Percentiles rank a stretch among this genome's conserved stretches.
Conservation (phyloP, 2,888 invertebrate species). For the Selenia dentaria region DNA sequence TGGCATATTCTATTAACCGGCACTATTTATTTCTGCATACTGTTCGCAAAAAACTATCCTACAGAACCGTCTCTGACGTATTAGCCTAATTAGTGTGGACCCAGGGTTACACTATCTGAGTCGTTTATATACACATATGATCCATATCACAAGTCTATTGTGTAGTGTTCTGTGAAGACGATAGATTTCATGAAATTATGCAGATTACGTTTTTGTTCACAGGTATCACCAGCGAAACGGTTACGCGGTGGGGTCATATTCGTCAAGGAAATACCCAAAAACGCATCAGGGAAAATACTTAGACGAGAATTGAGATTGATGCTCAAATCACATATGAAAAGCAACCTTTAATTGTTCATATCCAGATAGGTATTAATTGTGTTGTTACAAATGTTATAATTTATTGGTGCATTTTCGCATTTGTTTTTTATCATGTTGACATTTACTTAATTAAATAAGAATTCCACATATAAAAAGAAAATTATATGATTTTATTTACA, state of each 20-base stretch:
- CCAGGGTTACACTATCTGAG: too few species aligned
- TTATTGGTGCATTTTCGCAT: conserved; percentile 12
- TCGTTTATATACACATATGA: too few species aligned
- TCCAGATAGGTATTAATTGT: not conserved
- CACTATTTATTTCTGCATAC: too few species aligned
- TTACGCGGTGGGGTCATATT: conserved; percentile 91
- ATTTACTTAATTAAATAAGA: conserved; percentile 26
- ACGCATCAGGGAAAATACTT: conserved; percentile 91
- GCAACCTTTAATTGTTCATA: conserved; percentile 58
- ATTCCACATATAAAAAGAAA: conserved; percentile 21
- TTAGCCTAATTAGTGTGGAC: too few species aligned
- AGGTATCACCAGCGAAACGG: conserved; percentile 89
- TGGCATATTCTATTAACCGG: too few species aligned
- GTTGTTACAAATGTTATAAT: conserved; percentile 11
- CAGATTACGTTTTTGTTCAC: conserved; percentile 41
- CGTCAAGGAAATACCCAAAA: conserved; percentile 90
- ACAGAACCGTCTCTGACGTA: too few species aligned
- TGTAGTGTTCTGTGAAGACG: too few species aligned
- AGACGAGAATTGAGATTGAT: conserved; percentile 83
- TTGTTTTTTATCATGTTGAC: conserved; percentile 24
- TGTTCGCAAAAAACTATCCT: too few species aligned
- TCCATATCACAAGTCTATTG: too few species aligned
- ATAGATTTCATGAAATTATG: too few species aligned
- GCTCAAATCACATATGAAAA: conserved; percentile 58
- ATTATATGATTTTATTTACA: conserved; percentile 27